Conservation (phyloP, 1,140 invertebrate genomes). For the Diuraphis noxia region DNA sequence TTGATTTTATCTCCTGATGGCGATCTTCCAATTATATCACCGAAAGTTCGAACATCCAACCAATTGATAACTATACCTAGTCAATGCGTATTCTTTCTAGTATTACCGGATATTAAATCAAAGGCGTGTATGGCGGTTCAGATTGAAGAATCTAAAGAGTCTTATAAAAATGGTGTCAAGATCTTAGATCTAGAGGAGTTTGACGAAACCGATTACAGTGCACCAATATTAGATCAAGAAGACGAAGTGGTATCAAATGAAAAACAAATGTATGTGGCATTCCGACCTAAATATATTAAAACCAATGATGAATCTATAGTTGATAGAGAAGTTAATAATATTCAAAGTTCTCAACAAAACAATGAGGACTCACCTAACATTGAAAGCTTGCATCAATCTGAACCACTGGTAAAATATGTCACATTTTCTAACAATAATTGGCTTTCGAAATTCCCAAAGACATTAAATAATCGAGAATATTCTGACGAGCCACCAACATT, state of each 20-base stretch:
- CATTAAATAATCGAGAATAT: constrained; percentile 37
- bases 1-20: constrained; percentile 54
- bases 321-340: background rate
- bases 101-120: constrained; percentile 55
- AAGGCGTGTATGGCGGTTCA: constrained; percentile 49
- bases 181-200: constrained; percentile 22
- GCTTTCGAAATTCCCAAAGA: constrained; percentile 44
- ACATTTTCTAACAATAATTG: constrained; percentile 56
- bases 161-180: constrained; percentile 19
- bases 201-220: background rate
- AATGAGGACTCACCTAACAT: background rate
- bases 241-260: constrained; percentile 19
- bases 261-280: constrained; percentile 37
- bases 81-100: constrained; percentile 55
- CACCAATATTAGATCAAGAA: constrained; percentile 22
- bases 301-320: constrained; percentile 12
- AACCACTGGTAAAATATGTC: constrained; percentile 55
- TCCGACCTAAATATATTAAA: constrained; percentile 1
- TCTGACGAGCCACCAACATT: background rate
- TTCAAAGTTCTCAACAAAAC: background rate
- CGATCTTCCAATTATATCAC: constrained; percentile 55
- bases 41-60: constrained; percentile 50
- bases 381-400: background rate
- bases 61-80: constrained; percentile 54
- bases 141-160: constrained; percentile 19